Percentiles rank a stretch among this genome's conserved stretches.
phyloP scores from a whole-genome alignment of 2,797 vertebrate species.

The Mormyrops attenuatus region DNA sequence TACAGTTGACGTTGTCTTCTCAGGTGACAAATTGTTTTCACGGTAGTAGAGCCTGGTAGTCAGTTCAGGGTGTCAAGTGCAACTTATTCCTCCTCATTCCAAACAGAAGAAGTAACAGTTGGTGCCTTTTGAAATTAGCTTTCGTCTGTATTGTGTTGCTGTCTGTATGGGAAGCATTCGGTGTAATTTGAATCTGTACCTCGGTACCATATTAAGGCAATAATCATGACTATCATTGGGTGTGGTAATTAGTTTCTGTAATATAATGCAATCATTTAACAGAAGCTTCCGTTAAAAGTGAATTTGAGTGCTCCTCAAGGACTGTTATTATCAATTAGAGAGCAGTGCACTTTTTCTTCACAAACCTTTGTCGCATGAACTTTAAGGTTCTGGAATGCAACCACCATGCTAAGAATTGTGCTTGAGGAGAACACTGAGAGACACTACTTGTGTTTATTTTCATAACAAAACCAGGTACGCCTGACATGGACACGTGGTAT shows the following conservation, averaged over 20 bases:
- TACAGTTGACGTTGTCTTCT: not conserved
- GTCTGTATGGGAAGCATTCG: not conserved
- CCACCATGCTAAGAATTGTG: not conserved
- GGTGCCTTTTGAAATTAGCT: not conserved
- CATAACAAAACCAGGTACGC: not conserved
- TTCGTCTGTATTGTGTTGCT: not conserved
- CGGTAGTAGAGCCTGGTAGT: not conserved
- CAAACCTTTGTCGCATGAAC: not conserved
- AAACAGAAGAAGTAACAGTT: not conserved
- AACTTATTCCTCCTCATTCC: slow-evolving; percentile 10
- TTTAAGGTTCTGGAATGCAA: not conserved
- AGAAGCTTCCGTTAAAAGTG: not conserved
- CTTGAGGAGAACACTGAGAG: not conserved
- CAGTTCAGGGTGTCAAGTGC: not conserved
- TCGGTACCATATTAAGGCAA: not conserved
- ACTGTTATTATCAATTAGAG: not conserved
- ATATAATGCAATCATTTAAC: not conserved
- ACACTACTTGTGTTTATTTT: not conserved
- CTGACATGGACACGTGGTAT: not conserved
- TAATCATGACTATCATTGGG: not conserved
- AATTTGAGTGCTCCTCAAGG: not conserved
- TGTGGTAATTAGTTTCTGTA: slow-evolving; percentile 7
- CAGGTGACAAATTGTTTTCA: not conserved
- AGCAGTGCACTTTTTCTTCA: not conserved
- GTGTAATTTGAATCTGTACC: not conserved